phyloP scores from a whole-genome alignment of 2,797 vertebrate genomes.

The Ataeniobius toweri region DNA sequence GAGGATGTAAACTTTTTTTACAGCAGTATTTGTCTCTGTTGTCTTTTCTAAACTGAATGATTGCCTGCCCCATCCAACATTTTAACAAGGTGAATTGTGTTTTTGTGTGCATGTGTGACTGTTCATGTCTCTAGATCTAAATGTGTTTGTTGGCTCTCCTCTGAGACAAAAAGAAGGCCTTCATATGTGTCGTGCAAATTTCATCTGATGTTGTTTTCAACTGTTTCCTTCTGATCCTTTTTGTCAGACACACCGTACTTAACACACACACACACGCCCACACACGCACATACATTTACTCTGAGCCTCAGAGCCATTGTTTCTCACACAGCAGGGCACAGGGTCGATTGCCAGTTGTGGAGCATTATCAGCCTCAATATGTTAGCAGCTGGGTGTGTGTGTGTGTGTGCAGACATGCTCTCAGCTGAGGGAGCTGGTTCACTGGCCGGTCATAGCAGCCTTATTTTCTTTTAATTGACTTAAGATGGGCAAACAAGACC shows the following conservation, averaged over 20 bases:
- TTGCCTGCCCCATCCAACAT: neutral
- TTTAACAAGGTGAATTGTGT: neutral
- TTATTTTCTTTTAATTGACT: constrained; percentile 98
- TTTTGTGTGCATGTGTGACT: constrained; percentile 16
- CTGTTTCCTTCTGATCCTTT: constrained; percentile 49
- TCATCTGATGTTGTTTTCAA: constrained; percentile 49
- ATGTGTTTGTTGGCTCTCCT: constrained; percentile 33
- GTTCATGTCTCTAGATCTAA: constrained; percentile 2
- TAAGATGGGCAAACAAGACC: constrained; percentile 97
- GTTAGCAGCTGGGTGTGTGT: constrained; percentile 6
- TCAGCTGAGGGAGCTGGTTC: constrained; percentile 92
- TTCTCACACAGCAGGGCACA: constrained; percentile 67
- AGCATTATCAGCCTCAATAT: constrained; percentile 65
- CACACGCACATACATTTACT: constrained; percentile 11
- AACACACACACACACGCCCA: constrained; percentile 27
- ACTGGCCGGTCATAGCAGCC: constrained; percentile 91
- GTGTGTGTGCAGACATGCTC: constrained; percentile 68
- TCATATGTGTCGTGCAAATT: constrained; percentile 21
- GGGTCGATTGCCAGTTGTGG: constrained; percentile 75
- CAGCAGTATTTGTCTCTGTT: neutral
- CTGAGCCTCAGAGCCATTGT: constrained; percentile 54
- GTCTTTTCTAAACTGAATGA: neutral
- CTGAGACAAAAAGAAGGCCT: constrained; percentile 25
- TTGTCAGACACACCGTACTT: constrained; percentile 44
- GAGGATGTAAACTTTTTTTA: neutral